Evolutionary conservation across 2,888 invertebrate genomes (phyloP), one percentile per base, ranked within the genome.

Genomic region (Caenorhabditis auriculariae): DNA sequence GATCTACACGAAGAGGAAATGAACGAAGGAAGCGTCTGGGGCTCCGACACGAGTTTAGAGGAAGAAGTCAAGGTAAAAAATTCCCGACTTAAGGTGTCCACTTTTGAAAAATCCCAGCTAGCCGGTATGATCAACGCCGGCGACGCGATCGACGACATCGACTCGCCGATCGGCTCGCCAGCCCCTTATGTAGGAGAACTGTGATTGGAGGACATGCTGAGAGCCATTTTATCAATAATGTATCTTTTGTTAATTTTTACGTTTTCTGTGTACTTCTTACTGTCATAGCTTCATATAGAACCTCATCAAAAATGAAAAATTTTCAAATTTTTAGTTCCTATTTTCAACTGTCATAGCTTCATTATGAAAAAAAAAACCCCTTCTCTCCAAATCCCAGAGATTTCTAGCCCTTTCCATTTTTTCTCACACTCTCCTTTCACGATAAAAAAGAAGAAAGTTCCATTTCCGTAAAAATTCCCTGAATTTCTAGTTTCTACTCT

Each of bases 11-110:
- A 69, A 17, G 69, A 68, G 32, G 63, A 58, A 27, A 67, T 66
- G 21, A 55, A 59, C 19, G 53, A 57, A 17, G 63, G 61, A 19
- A 66, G 66, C 44, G 66, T 70, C 7, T 76, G 74, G 74, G 76
- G 76, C 15, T 72, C 71, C 15, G 74, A 76, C 29, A 70, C 76
- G 15, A 71, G 71, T 51, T 53, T 76, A 21, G 76, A 76, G 50
- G 69, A 72, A 37, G 76, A 76, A 42, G 65, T 65, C 1, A 67
- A 73, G 51, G 59, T 60, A n/a, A 52, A 23, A 6, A 7, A 37
- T 46, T 28, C 15, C n/a, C 6, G n/a, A 41, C 7, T 9, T 41
- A 21, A n/a, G 17, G 41, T 6, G 6, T 6, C 7, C 7, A 9
- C 17, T n/a, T 41, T 5, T 41, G 41, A 44, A 23, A 29, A n/a